A percentile compares a stretch with the other conserved stretches of the same genome.
These are phyloP conservation scores for Hydropotes inermis DNA, from an alignment of 2,113 vertebrate genomes.

Conservation along the genomic window DNA sequence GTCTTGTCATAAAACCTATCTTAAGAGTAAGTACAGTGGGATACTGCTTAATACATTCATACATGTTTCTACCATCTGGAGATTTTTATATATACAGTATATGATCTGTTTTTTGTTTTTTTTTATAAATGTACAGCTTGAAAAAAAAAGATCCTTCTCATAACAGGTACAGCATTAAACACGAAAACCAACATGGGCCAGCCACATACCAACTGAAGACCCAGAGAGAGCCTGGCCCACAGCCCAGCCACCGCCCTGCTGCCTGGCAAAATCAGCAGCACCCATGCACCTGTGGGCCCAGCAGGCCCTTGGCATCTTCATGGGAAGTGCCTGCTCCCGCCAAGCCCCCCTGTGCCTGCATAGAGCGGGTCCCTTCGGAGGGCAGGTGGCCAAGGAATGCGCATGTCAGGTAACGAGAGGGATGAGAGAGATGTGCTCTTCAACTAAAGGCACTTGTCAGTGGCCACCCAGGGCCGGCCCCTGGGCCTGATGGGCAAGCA, in stretches of 20 bases:
- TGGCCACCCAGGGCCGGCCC: conserved; percentile 52
- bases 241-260: not conserved
- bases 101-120: conserved; percentile 75
- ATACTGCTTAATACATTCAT: conserved; percentile 79
- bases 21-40: conserved; percentile 72
- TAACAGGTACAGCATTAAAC: conserved; percentile 78
- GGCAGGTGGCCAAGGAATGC: conserved; percentile 37
- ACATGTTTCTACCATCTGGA: conserved; percentile 68
- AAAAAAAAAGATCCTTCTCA: conserved; percentile 59
- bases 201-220: conserved; percentile 82
- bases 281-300: conserved; percentile 7
- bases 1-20: conserved; percentile 68
- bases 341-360: not conserved
- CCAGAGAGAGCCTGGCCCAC: conserved; percentile 64
- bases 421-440: conserved; percentile 44
- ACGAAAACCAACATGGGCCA: conserved; percentile 85
- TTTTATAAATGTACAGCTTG: conserved; percentile 83
- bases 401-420: not conserved
- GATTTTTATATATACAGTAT: conserved; percentile 80
- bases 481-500: conserved; percentile 74
- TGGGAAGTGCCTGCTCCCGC: not conserved
- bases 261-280: conserved; percentile 6
- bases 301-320: not conserved
- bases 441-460: conserved; percentile 81
- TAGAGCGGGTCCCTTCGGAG: not conserved